Evolutionary conservation across 2,888 invertebrate genomes (phyloP).

Genomic region (Coecobrya sp.): DNA sequence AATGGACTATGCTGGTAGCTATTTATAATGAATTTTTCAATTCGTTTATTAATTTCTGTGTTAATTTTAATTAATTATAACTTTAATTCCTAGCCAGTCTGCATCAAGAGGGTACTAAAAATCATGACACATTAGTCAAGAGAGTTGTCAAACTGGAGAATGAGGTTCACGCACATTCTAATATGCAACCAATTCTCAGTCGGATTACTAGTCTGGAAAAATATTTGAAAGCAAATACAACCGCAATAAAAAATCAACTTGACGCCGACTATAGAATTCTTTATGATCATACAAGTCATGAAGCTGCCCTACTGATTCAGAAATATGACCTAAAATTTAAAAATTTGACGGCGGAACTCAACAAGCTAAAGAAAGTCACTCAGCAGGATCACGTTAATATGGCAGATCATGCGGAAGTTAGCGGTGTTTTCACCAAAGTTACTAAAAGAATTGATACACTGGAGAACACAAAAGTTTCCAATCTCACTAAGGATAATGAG

Average conservation of each 20-base stretch:
- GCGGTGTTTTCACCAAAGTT: not conserved
- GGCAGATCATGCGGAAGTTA: not conserved
- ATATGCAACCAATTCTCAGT: too few species aligned
- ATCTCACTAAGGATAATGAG: slow-evolving; percentile 45
- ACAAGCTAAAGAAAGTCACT: too few species aligned
- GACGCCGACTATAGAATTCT: too few species aligned
- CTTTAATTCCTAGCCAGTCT: not conserved
- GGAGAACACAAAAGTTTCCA: slow-evolving; percentile 44
- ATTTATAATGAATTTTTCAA: not conserved
- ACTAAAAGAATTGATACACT: slow-evolving; percentile 55
- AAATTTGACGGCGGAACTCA: too few species aligned
- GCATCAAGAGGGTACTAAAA: not conserved
- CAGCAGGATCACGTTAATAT: too few species aligned
- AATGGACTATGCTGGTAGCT: too few species aligned
- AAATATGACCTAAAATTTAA: too few species aligned
- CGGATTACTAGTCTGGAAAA: not conserved
- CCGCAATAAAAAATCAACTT: slow-evolving; percentile 1
- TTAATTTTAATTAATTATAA: not conserved
- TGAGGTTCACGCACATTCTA: not conserved
- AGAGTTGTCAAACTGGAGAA: not conserved
- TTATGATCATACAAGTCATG: too few species aligned
- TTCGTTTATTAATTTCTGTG: not conserved
- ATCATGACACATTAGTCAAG: not conserved
- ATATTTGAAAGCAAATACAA: not conserved
- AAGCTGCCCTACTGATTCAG: too few species aligned